Conservation (phyloP, 1,140 invertebrate genomes). For the Chlorops oryzae region DNA sequence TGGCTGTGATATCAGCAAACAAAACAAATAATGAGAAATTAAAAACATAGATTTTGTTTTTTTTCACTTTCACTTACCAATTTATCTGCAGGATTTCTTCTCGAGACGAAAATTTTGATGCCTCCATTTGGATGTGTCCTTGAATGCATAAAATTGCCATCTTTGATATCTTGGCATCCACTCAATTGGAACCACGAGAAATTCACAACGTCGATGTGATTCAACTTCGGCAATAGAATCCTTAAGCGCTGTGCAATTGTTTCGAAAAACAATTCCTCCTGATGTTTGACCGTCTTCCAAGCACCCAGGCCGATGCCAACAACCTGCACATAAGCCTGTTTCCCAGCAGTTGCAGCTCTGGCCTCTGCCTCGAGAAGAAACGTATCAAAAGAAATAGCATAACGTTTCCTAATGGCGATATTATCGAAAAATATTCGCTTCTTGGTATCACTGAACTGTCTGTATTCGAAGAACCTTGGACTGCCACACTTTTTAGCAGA, state of each 20-base stretch:
- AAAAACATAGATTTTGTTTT: neutral
- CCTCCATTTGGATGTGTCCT: conserved; percentile 27
- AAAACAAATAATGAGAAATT: neutral
- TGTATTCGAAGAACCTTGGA: conserved; percentile 5
- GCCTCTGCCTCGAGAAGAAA: conserved; percentile 32
- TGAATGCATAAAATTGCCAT: conserved; percentile 23
- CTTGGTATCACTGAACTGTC: conserved; percentile 1
- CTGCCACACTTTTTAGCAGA: neutral
- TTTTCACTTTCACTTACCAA: conserved; percentile 12
- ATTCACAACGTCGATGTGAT: conserved; percentile 32
- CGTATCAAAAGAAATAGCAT: conserved; percentile 37
- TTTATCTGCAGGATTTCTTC: conserved; percentile 40
- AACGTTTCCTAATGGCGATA: conserved; percentile 39
- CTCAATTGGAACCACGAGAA: conserved; percentile 40
- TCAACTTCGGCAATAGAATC: conserved; percentile 21
- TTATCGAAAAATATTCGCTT: too few relatives aligned
- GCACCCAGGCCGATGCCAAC: conserved; percentile 42
- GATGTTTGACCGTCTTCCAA: conserved; percentile 36
- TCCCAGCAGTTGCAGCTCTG: conserved; percentile 16
- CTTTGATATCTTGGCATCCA: conserved; percentile 20
- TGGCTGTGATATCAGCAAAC: too few relatives aligned
- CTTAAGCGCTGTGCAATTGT: conserved; percentile 38
- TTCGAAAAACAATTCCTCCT: conserved; percentile 42
- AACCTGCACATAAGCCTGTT: conserved; percentile 37
- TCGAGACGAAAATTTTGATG: conserved; percentile 29